Percentiles rank a stretch among this genome's conserved stretches.
phyloP scores from a whole-genome alignment of 2,113 vertebrate species.

The Eulemur macaco region DNA sequence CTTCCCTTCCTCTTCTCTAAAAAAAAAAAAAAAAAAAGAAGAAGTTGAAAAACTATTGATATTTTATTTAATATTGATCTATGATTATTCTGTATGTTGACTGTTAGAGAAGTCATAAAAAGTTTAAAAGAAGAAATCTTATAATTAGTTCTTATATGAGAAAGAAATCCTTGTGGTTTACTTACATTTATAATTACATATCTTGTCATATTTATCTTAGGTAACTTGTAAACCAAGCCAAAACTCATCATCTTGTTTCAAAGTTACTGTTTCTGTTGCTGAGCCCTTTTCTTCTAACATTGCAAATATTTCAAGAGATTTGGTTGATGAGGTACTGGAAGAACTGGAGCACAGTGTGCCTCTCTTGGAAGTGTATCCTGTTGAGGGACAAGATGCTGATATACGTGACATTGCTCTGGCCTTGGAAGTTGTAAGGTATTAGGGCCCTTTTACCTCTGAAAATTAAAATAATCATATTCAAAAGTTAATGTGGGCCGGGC shows the following conservation, averaged over 20 bases:
- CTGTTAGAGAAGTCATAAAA: not conserved
- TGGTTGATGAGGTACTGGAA: conserved; percentile 77
- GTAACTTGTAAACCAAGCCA: conserved; percentile 74
- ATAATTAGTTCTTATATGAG: not conserved
- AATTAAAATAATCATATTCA: not conserved
- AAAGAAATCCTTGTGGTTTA: not conserved
- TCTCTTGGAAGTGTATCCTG: conserved; percentile 81
- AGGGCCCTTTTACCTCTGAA: not conserved
- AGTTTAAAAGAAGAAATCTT: conserved; percentile 39
- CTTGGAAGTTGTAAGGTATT: conserved; percentile 81
- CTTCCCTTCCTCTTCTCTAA: too few relatives aligned
- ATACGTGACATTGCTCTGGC: conserved; percentile 74
- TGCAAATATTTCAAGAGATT: conserved; percentile 77
- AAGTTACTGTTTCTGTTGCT: conserved; percentile 73
- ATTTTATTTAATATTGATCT: conserved; percentile 2
- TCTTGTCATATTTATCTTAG: conserved; percentile 61
- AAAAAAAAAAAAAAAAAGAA: too few relatives aligned
- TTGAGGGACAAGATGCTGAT: conserved; percentile 70
- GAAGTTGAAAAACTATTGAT: not conserved
- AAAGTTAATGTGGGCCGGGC: not conserved
- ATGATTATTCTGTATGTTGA: not conserved
- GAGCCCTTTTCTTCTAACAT: conserved; percentile 82
- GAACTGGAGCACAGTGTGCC: conserved; percentile 76
- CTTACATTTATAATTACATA: not conserved
- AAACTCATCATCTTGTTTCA: conserved; percentile 73